A percentile compares a stretch with the other conserved stretches of the same genome.
Evolutionary conservation across 2,113 vertebrate species (phyloP).

Genomic region (Chionodraco myersi): DNA sequence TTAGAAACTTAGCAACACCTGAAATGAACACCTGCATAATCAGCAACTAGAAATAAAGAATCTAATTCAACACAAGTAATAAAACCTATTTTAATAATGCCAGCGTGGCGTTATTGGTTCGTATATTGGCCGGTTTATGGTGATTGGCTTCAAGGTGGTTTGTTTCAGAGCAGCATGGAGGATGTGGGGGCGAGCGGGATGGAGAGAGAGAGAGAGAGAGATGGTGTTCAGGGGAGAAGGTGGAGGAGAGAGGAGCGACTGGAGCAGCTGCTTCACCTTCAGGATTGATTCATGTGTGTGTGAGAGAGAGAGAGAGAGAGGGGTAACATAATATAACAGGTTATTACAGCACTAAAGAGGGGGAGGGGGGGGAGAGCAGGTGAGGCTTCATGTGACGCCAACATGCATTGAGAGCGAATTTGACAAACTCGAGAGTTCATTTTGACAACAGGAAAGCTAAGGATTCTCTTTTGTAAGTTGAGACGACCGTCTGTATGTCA

Average conservation of each 20-base stretch:
- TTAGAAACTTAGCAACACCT: background rate
- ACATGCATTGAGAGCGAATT: constrained; percentile 22
- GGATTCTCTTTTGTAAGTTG: too few species aligned
- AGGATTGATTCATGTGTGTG: constrained; percentile 10
- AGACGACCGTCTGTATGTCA: too few species aligned
- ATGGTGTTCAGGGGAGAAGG: constrained; percentile 25
- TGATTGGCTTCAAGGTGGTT: constrained; percentile 10
- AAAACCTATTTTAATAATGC: background rate
- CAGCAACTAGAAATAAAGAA: background rate
- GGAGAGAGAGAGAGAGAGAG: background rate
- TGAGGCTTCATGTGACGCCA: background rate
- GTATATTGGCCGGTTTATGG: background rate
- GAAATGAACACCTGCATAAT: too few species aligned
- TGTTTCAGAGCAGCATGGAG: constrained; percentile 21
- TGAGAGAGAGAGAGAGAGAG: background rate
- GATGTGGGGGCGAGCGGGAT: background rate
- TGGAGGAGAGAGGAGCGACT: constrained; percentile 13
- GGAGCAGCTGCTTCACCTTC: constrained; percentile 55
- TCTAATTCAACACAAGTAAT: background rate
- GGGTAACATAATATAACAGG: background rate
- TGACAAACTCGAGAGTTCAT: background rate
- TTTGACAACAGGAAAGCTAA: background rate
- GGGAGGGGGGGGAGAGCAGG: background rate
- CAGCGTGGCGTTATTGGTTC: background rate
- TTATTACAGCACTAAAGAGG: background rate